Evolutionary conservation across 2,113 vertebrate species (phyloP), one percentile per base, ranked within the genome.

Genomic region (Calcarius ornatus): DNA sequence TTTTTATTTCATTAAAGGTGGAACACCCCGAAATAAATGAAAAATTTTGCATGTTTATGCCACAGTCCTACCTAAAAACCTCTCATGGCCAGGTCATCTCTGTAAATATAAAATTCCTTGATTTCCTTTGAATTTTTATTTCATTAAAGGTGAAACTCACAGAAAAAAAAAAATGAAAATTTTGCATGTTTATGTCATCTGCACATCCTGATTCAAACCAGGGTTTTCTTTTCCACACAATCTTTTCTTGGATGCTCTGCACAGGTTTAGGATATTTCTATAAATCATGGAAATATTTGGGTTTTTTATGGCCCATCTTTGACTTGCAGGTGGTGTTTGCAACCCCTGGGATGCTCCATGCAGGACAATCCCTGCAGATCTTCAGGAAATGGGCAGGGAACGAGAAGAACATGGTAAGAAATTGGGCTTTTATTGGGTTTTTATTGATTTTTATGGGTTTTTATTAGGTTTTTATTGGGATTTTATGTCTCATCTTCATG

Each of bases 351-450:
- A 99, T 99, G 99, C 98, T 99, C 45, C 99, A 99, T 2, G 99
- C 99, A 0, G 99, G 99, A 16, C 99, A 99, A 47, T 99, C 99
- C 33, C 97, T 99, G 38, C 99, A 99, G 76, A 99, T 99, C 92
- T 99, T 99, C 97, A 99, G 99, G 96, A 99, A 99, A 80, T 99
- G 99, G 99, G 99, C 99, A 3, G 99, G 99, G 10, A 99, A 99
- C 24, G 99, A 99, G 83, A 99, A 99, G 96, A 99, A 99, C 30
- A 99, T 99, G 99, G 99, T 99, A 83, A 98, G 98, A 91, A 85
- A 64, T 16, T 27, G 5, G 9, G 17, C 12, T 53, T 53, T 53
- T 31, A 53, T 31, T 51, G 15, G 15, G 3, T 30, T 51, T 50
- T 50, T 50, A 38, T 38, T 8, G 38, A 11, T 8, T 38, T 38